Conservation (phyloP, 2,888 invertebrate species). For the Oligia strigilis region DNA sequence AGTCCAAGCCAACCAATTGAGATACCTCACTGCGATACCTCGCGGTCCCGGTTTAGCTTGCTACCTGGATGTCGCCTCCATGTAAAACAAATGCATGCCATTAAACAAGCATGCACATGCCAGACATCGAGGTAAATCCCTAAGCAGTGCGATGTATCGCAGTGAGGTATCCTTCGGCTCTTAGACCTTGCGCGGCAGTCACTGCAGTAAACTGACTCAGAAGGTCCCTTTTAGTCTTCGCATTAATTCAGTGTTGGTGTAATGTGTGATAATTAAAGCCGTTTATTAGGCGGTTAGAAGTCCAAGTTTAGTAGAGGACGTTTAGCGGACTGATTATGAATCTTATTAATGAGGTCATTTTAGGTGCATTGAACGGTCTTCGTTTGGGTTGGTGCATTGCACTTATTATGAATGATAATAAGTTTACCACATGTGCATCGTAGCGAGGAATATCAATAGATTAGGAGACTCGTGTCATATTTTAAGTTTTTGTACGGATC, state of each 20-base stretch:
- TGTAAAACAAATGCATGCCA: no score
- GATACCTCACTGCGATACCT: no score
- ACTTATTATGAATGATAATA: conserved; percentile 36
- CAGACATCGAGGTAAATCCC: no score
- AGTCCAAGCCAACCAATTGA: no score
- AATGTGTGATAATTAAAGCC: neutral
- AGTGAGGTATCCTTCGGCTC: no score
- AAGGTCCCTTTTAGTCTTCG: neutral
- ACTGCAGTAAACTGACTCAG: neutral
- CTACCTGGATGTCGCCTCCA: no score
- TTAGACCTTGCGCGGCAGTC: neutral
- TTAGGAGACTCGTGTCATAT: neutral
- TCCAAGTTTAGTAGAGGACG: neutral
- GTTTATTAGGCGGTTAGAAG: neutral
- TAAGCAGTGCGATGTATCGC: no score
- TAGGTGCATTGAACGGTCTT: conserved; percentile 16
- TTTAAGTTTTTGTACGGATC: no score
- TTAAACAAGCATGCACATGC: no score
- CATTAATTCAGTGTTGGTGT: neutral
- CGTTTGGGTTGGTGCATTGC: conserved; percentile 16
- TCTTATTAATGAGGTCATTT: conserved; percentile 15
- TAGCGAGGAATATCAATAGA: neutral
- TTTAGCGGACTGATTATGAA: conserved; percentile 12
- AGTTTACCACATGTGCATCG: conserved; percentile 3
- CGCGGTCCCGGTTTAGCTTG: no score